A percentile compares a stretch with the other conserved stretches of the same genome.
These are phyloP conservation scores for Heliconius eleuchia DNA, from an alignment of 1,140 invertebrate genomes.

Conservation along the genomic window DNA sequence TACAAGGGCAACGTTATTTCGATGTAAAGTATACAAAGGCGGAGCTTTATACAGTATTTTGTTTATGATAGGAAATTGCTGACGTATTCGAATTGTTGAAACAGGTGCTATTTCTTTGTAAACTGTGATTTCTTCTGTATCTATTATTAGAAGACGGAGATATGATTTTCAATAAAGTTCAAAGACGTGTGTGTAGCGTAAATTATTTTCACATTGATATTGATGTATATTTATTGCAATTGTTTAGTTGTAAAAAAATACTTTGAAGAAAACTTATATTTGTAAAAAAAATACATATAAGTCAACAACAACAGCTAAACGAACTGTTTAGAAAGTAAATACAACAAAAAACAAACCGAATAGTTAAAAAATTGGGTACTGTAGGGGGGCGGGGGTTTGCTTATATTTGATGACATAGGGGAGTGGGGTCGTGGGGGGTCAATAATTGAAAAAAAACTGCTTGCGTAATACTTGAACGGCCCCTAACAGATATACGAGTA, in stretches of 20 bases:
- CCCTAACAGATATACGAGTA: no score
- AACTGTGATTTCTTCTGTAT: constrained; percentile 2
- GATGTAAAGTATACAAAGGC: constrained; percentile 32
- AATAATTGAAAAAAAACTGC: no score
- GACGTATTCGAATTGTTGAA: constrained; percentile 3
- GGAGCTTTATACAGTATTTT: constrained; percentile 6
- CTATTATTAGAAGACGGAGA: not conserved
- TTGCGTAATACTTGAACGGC: no score
- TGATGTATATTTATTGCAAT: not conserved
- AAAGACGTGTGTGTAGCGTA: not conserved
- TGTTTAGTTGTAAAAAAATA: not conserved
- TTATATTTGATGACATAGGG: no score
- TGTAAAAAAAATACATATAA: no score
- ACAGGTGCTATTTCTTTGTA: constrained; percentile 5
- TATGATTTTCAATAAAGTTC: not conserved
- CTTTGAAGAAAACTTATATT: no score
- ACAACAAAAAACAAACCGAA: no score
- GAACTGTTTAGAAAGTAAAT: no score
- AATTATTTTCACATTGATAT: not conserved
- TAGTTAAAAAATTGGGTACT: no score
- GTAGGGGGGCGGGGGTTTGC: no score
- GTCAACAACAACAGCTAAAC: no score
- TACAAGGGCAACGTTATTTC: constrained; percentile 42
- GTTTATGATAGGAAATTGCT: constrained; percentile 8
- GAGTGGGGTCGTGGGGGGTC: no score